A percentile compares a stretch with the other conserved stretches of the same genome.
Conservation (phyloP, 2,113 vertebrate species). For the Mesembrinibis cayennensis region DNA sequence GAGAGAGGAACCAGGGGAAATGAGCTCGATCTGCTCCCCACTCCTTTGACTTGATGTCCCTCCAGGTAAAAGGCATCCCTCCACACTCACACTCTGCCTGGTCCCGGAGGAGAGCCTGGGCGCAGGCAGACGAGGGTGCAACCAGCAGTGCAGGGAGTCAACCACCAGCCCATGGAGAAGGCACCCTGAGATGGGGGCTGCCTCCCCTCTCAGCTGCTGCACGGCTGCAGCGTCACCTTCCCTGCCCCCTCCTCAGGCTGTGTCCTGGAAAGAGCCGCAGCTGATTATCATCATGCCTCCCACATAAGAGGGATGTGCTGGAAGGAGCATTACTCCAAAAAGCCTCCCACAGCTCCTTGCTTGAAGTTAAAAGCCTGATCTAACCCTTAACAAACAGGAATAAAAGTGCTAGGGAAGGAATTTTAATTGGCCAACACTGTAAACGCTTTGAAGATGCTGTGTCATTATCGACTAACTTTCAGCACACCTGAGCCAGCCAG, state of each 20-base stretch:
- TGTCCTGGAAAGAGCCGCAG: neutral
- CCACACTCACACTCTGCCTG: neutral
- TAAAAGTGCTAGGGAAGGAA: slow-evolving; percentile 44
- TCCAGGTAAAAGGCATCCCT: neutral
- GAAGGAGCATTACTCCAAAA: slow-evolving; percentile 31
- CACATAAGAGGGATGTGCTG: slow-evolving; percentile 40
- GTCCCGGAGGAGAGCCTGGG: fast-evolving
- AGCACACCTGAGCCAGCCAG: slow-evolving; percentile 50
- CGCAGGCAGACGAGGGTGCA: neutral
- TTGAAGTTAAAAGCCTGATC: slow-evolving; percentile 43
- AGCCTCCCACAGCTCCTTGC: slow-evolving; percentile 41
- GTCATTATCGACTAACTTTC: slow-evolving; percentile 59
- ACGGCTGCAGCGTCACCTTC: neutral
- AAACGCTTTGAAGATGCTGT: slow-evolving; percentile 55
- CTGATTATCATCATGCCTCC: slow-evolving; percentile 53
- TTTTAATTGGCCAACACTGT: slow-evolving; percentile 45
- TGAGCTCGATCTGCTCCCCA: fast-evolving
- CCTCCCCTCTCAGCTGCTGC: neutral
- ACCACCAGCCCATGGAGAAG: neutral
- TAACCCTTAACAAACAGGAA: slow-evolving; percentile 52
- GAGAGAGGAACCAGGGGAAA: neutral
- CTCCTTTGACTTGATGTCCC: neutral
- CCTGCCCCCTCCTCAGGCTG: neutral
- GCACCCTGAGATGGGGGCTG: neutral
- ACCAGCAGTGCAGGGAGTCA: neutral